Conservation (phyloP, 2,888 invertebrate genomes). For the Coleophora deauratella region DNA sequence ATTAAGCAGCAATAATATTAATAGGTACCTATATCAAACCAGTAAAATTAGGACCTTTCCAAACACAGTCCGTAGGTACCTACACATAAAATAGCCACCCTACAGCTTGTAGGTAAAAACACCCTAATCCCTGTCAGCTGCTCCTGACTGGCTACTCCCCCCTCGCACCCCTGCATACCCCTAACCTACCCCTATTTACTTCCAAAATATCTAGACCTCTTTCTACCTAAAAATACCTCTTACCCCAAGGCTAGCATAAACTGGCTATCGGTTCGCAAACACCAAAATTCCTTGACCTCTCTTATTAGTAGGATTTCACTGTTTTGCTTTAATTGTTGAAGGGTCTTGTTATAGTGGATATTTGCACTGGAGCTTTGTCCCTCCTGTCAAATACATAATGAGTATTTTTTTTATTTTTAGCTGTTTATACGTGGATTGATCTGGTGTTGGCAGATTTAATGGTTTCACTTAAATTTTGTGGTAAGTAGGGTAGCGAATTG, state of each 20-base stretch:
- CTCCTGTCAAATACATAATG: constrained; percentile 62
- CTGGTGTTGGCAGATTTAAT: constrained; percentile 29
- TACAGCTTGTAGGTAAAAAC: constrained; percentile 60
- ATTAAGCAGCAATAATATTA: too few species aligned
- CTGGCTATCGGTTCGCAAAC: constrained; percentile 24
- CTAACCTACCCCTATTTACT: constrained; percentile 48
- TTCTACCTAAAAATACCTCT: constrained; percentile 21
- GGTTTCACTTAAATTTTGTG: constrained; percentile 7
- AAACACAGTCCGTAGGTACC: constrained; percentile 9
- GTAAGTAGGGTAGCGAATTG: not conserved
- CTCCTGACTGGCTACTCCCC: constrained; percentile 59
- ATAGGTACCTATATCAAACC: too few species aligned
- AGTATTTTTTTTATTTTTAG: constrained; percentile 38
- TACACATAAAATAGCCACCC: constrained; percentile 35
- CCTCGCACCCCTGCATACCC: constrained; percentile 27
- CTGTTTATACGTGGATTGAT: constrained; percentile 29
- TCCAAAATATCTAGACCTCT: constrained; percentile 32
- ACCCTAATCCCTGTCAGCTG: constrained; percentile 72
- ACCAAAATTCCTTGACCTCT: constrained; percentile 31
- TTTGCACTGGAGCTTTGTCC: constrained; percentile 27
- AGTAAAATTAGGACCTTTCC: too few species aligned
- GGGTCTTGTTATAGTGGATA: constrained; percentile 29
- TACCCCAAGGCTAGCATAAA: constrained; percentile 30
- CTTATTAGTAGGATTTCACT: constrained; percentile 17
- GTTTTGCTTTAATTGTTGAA: constrained; percentile 12